phyloP scores from a whole-genome alignment of 2,888 invertebrate species.

The Philereme vetulata region DNA sequence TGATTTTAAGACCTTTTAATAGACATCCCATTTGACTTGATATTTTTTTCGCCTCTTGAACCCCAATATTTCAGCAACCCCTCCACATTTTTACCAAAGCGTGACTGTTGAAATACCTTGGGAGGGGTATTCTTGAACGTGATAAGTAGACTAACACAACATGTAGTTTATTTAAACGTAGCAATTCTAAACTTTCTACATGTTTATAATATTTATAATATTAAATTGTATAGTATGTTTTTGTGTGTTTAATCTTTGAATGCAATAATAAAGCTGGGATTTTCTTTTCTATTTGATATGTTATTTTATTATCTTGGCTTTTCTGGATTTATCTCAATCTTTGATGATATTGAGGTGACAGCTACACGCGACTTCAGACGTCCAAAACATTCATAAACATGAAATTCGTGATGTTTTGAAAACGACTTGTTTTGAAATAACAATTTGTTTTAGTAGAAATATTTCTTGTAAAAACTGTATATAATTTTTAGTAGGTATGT shows the following conservation, averaged over 20 bases:
- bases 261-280: background rate
- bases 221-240: background rate
- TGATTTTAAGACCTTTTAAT: no score
- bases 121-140: no score
- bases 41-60: no score
- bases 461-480: background rate
- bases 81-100: no score
- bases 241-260: no score
- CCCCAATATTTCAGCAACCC: no score
- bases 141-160: no score
- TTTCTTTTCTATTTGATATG: constrained; percentile 2
- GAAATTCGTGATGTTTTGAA: constrained; percentile 20
- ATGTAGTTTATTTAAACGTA: no score
- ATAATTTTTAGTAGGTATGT: background rate
- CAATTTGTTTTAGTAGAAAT: constrained; percentile 1
- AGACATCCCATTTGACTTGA: no score
- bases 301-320: constrained; percentile 14
- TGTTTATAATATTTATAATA: constrained; percentile 10
- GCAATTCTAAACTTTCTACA: background rate
- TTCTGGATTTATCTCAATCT: constrained; percentile 26
- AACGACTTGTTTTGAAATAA: constrained; percentile 10
- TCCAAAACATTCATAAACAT: constrained; percentile 10
- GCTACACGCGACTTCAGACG: constrained; percentile 15
- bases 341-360: constrained; percentile 28
- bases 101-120: no score